Percentiles rank a stretch among this genome's conserved stretches.
phyloP scores from a whole-genome alignment of 1,140 invertebrate species.

The Plutomurus gul region DNA sequence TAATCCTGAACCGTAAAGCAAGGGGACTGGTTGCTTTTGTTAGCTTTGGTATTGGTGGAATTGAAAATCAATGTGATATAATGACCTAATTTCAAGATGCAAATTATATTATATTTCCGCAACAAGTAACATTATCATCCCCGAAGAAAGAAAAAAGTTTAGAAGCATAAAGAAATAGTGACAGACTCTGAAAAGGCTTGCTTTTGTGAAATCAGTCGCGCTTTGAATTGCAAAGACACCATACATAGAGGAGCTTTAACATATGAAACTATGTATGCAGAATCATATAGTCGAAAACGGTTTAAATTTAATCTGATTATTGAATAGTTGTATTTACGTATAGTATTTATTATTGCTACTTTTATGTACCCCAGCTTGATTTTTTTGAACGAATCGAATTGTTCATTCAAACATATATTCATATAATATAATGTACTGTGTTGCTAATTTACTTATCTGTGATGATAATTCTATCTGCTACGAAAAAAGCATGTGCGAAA shows the following conservation, averaged over 20 bases:
- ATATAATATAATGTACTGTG: not conserved
- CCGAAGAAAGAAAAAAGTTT: not conserved
- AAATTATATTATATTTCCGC: conserved; percentile 12
- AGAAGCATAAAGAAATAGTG: conserved; percentile 6
- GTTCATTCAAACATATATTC: not conserved
- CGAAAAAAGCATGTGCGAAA: not conserved
- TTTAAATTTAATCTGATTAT: conserved; percentile 1
- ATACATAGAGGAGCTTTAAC: conserved; percentile 12
- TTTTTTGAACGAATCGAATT: not conserved
- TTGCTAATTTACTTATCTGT: conserved; percentile 28
- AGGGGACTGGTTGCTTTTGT: not conserved
- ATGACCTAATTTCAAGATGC: conserved; percentile 15
- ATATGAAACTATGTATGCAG: not conserved
- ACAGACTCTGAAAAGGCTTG: not conserved
- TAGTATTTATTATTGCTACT: no score
- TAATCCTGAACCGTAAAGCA: not conserved
- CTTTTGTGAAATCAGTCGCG: not conserved
- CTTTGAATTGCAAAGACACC: conserved; percentile 22
- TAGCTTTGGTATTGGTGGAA: conserved; percentile 14
- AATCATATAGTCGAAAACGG: not conserved
- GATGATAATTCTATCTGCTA: conserved; percentile 25
- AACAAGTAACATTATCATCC: no score
- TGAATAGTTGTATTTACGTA: conserved; percentile 6
- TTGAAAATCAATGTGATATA: conserved; percentile 23
- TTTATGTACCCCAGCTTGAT: no score